Base-by-base conservation (phyloP, 1,140 invertebrate genomes). In the Bathynomus jamesi region DNA sequence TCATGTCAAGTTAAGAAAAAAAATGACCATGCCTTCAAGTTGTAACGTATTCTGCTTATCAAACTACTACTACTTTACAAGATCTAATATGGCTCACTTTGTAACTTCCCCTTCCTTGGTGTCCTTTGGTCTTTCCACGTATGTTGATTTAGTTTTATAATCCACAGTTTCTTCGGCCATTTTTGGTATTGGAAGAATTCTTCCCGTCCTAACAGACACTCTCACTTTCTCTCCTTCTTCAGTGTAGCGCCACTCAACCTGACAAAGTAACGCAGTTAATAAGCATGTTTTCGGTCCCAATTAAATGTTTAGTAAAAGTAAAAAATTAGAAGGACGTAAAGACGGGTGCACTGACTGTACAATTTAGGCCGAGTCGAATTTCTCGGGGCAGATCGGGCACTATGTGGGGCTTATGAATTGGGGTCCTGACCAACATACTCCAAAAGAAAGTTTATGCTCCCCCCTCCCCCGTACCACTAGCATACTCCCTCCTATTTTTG, bases 151-250 rank as follows among this genome's bases (percentile, higher is more conserved):
- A 10, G 84, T 86, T 83, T 94, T 95, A 78, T 90, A 96, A 83
- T 98, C 94, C 62, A 87, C 82, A 0, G 94, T 95, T 84, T 94
- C 91, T 73, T 90, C 82, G 17, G 87, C 86, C 8, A 86, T 81
- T 60, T 85, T 82, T 25, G 94, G 94, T 21, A 97, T 85, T 3
- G 95, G 95, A 78, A 99, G 92, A 70, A 96, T 89, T 78, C 94
- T 86, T 24, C 95, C 95, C 27, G 91, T 93, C 78, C 91, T 83
- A 61, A 83, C 74, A 0, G 95, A 98, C 0, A 99, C 93, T 65
- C 97, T 84, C 0, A 99, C 90, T 82, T 87, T 87, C 72, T 95
- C 88, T n/a, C 95, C 95, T 32, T 89, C 86, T 79, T 97, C 94
- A 0, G 91, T 94, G 79, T 86, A 97, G 65, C 94, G 85, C 95